A percentile compares a stretch with the other conserved stretches of the same genome.
Evolutionary conservation across 2,797 vertebrate species (phyloP).

Genomic region (Acipenser oxyrinchus): DNA sequence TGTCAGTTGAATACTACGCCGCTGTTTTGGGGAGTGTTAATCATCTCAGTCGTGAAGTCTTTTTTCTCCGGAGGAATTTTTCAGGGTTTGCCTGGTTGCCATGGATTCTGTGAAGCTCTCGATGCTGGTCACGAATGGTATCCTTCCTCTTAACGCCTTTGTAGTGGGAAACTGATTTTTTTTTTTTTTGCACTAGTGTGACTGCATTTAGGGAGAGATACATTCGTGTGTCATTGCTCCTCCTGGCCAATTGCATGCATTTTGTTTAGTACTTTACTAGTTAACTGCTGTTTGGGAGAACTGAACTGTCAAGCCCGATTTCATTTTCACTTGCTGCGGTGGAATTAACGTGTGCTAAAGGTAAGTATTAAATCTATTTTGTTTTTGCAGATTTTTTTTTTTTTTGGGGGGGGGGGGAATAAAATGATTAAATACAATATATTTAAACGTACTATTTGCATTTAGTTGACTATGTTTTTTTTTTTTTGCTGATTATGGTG

Average conservation of each 20-base stretch:
- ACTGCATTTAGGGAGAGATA: constrained; percentile 35
- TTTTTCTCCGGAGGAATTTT: constrained; percentile 48
- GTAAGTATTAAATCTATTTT: constrained; percentile 30
- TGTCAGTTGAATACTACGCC: constrained; percentile 40
- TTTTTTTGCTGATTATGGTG: too few relatives aligned
- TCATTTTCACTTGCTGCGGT: constrained; percentile 31
- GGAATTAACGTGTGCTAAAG: constrained; percentile 33
- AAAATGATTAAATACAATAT: too few relatives aligned
- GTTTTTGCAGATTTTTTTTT: neutral
- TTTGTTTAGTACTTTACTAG: constrained; percentile 14
- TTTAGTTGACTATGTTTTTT: too few relatives aligned
- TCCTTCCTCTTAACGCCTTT: constrained; percentile 52
- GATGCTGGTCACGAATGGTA: constrained; percentile 45
- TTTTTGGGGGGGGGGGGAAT: too few relatives aligned
- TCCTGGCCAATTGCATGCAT: constrained; percentile 29
- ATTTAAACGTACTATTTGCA: too few relatives aligned
- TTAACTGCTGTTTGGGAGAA: constrained; percentile 15
- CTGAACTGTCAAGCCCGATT: constrained; percentile 18
- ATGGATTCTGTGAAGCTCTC: constrained; percentile 61
- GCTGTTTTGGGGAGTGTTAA: constrained; percentile 43
- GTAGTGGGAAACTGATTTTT: constrained; percentile 50
- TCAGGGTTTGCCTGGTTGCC: constrained; percentile 53
- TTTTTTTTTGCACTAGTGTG: constrained; percentile 31
- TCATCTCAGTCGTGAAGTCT: constrained; percentile 52
- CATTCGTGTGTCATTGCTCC: constrained; percentile 26